Evolutionary conservation across 2,888 invertebrate genomes (phyloP).

Genomic region (Tipula confusa): DNA sequence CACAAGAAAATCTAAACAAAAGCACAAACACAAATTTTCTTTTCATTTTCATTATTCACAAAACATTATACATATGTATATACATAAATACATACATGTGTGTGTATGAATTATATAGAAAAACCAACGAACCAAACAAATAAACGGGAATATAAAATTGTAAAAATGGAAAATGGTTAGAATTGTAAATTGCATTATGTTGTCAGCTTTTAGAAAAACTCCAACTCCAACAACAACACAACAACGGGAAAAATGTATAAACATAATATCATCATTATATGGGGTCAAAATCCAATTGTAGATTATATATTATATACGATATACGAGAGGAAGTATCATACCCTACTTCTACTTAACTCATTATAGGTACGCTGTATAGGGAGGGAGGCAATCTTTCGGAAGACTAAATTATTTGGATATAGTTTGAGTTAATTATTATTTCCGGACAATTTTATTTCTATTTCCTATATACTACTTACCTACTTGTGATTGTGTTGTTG

Average conservation of each 20-base stretch:
- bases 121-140: not conserved
- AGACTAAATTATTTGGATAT: not conserved
- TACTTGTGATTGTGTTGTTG: too few relatives aligned
- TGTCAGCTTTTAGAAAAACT: not conserved
- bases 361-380: not conserved
- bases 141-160: not conserved
- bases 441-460: too few relatives aligned
- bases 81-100: too few relatives aligned
- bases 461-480: too few relatives aligned
- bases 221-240: not conserved
- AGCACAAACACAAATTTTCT: not conserved
- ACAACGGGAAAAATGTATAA: not conserved
- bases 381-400: not conserved
- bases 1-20: not conserved
- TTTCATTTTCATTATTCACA: not conserved
- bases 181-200: not conserved
- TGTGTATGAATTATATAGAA: not conserved
- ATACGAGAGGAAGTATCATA: not conserved
- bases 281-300: not conserved
- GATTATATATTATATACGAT: not conserved
- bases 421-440: too few relatives aligned
- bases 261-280: not conserved
- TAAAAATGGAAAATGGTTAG: not conserved
- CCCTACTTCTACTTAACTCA: too few relatives aligned
- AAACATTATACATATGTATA: not conserved